phyloP scores from a whole-genome alignment of 2,888 invertebrate genomes.

The Podotricha telesiphe region DNA sequence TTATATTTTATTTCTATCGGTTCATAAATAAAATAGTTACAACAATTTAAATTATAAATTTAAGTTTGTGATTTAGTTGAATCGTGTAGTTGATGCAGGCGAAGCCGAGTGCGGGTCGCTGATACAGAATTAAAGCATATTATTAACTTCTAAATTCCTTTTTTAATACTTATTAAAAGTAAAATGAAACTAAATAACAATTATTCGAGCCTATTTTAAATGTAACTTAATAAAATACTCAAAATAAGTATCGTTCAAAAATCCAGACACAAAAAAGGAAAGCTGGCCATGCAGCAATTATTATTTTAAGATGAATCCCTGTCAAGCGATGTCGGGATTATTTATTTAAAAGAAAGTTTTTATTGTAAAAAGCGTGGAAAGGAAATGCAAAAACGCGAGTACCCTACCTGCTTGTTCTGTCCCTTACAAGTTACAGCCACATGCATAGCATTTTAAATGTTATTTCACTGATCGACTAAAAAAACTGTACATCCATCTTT shows the following conservation, averaged over 20 bases:
- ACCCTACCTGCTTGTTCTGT: conserved; percentile 72
- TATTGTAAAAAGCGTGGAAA: conserved; percentile 81
- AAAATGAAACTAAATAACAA: neutral
- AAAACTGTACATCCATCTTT: conserved; percentile 59
- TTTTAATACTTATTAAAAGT: neutral
- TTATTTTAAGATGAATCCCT: conserved; percentile 80
- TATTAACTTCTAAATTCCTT: too few relatives aligned
- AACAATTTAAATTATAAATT: too few relatives aligned
- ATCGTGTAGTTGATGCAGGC: too few relatives aligned
- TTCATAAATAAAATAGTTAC: too few relatives aligned
- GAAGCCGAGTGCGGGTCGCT: too few relatives aligned
- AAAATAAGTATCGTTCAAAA: conserved; percentile 31
- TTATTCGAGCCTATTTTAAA: neutral
- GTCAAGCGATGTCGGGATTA: conserved; percentile 79
- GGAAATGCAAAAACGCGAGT: conserved; percentile 82
- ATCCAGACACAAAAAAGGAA: conserved; percentile 48
- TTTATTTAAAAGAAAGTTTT: conserved; percentile 84
- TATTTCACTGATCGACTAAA: conserved; percentile 57
- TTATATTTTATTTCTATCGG: too few relatives aligned
- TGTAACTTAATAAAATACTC: conserved; percentile 22
- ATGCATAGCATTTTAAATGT: conserved; percentile 70
- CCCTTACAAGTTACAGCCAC: conserved; percentile 68
- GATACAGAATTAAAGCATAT: too few relatives aligned
- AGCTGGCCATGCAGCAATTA: conserved; percentile 62
- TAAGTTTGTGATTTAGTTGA: too few relatives aligned